A percentile compares a stretch with the other conserved stretches of the same genome.
These are phyloP conservation scores for Phalera bucephala DNA, from an alignment of 2,888 invertebrate species.

Conservation along the genomic window DNA sequence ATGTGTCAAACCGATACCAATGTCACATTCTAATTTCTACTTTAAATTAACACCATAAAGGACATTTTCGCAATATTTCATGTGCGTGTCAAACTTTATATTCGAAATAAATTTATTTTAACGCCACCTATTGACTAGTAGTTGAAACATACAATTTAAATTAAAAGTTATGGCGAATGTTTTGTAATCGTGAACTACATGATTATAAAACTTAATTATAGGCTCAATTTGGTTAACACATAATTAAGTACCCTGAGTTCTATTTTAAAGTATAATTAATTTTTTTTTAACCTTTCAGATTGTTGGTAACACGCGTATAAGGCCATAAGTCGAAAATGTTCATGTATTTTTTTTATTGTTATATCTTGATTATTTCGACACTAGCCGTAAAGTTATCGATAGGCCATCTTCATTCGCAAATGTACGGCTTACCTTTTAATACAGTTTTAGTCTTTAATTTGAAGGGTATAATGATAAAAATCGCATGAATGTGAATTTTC, in stretches of 20 bases:
- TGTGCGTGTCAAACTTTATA: neutral
- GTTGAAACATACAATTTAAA: neutral
- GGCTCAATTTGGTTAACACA: too few relatives aligned
- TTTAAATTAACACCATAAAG: too few relatives aligned
- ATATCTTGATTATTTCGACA: slow-evolving; percentile 32
- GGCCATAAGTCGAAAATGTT: slow-evolving; percentile 35
- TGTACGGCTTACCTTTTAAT: neutral
- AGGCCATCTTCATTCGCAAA: slow-evolving; percentile 48
- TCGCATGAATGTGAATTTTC: neutral
- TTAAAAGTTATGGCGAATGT: too few relatives aligned
- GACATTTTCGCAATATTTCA: slow-evolving; percentile 37
- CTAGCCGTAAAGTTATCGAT: slow-evolving; percentile 47
- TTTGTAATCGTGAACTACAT: too few relatives aligned
- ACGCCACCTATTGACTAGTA: slow-evolving; percentile 51
- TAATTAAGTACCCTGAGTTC: too few relatives aligned
- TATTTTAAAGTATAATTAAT: neutral
- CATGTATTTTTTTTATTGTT: slow-evolving; percentile 9
- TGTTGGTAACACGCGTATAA: slow-evolving; percentile 5
- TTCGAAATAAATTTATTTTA: slow-evolving; percentile 30
- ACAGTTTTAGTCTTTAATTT: too few relatives aligned
- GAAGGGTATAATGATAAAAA: too few relatives aligned
- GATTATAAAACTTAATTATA: too few relatives aligned
- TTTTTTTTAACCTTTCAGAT: slow-evolving; percentile 15
- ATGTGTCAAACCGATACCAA: too few relatives aligned
- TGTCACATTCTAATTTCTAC: too few relatives aligned